These are phyloP conservation scores for Patella ulyssiponensis DNA, from an alignment of 2,888 invertebrate genomes.

Conservation along the genomic window DNA sequence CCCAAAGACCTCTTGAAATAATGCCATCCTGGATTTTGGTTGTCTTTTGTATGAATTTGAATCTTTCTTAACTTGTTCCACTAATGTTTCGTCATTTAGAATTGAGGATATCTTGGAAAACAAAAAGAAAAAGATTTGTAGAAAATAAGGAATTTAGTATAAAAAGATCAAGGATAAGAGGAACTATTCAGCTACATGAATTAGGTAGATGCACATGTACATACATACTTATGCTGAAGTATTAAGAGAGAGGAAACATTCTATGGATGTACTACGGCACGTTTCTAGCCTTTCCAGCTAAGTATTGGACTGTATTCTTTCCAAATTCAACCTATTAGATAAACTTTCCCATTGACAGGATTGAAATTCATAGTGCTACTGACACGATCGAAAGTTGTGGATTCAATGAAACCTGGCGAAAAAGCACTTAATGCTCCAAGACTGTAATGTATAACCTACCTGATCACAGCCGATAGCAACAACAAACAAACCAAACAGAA, in stretches of 20 bases:
- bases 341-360: too few relatives aligned
- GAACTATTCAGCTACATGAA: too few relatives aligned
- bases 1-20: slow-evolving; percentile 85
- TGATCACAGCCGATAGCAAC: slow-evolving; percentile 74
- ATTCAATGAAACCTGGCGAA: too few relatives aligned
- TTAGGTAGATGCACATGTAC: background rate
- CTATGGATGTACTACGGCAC: background rate
- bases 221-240: background rate
- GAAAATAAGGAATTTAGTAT: background rate
- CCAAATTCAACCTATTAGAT: too few relatives aligned
- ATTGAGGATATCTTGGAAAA: slow-evolving; percentile 66
- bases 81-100: slow-evolving; percentile 73
- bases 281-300: background rate
- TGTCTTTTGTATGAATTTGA: slow-evolving; percentile 75
- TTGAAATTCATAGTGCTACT: too few relatives aligned
- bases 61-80: slow-evolving; percentile 81
- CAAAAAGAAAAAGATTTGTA: slow-evolving; percentile 7
- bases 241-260: too few relatives aligned
- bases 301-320: background rate
- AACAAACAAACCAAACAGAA: slow-evolving; percentile 75
- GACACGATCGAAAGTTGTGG: too few relatives aligned
- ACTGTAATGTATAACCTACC: slow-evolving; percentile 55
- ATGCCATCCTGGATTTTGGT: slow-evolving; percentile 76
- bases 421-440: too few relatives aligned
- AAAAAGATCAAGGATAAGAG: too few relatives aligned